Evolutionary conservation across 2,797 vertebrate genomes (phyloP).

Genomic region (Helostoma temminkii): DNA sequence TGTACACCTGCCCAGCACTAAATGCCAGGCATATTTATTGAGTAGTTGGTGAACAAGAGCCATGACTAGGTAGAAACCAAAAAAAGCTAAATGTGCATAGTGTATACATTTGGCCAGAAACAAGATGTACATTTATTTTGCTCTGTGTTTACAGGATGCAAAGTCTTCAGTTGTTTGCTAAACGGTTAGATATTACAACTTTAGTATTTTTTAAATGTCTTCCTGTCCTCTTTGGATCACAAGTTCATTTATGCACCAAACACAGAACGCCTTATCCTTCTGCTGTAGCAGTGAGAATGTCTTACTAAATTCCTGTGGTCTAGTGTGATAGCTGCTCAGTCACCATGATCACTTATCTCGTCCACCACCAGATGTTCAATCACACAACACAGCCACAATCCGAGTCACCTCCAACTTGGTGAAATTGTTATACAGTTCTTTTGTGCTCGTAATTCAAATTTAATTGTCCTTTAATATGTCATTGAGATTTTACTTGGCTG

Average conservation of each 20-base stretch:
- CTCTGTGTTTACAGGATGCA: not conserved
- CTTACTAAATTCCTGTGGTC: conserved; percentile 14
- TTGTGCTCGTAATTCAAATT: conserved; percentile 5
- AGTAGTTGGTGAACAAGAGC: not conserved
- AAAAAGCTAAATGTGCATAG: not conserved
- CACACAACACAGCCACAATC: conserved; percentile 26
- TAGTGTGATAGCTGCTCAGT: conserved; percentile 34
- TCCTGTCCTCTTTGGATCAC: not conserved
- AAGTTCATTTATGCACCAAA: not conserved
- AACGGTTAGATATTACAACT: no score
- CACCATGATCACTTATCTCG: conserved; percentile 47
- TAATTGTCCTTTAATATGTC: not conserved
- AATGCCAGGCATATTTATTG: not conserved
- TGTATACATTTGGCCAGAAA: not conserved
- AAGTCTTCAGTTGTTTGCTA: not conserved
- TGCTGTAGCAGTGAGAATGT: not conserved
- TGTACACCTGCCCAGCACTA: not conserved
- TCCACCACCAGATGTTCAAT: conserved; percentile 40
- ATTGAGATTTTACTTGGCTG: not conserved
- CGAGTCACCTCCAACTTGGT: conserved; percentile 3
- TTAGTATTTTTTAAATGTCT: not conserved
- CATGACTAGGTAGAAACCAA: not conserved
- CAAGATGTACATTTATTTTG: not conserved
- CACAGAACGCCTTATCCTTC: not conserved
- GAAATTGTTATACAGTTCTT: not conserved